Evolutionary conservation across 2,888 invertebrate genomes (phyloP).

Genomic region (Aelia acuminata): DNA sequence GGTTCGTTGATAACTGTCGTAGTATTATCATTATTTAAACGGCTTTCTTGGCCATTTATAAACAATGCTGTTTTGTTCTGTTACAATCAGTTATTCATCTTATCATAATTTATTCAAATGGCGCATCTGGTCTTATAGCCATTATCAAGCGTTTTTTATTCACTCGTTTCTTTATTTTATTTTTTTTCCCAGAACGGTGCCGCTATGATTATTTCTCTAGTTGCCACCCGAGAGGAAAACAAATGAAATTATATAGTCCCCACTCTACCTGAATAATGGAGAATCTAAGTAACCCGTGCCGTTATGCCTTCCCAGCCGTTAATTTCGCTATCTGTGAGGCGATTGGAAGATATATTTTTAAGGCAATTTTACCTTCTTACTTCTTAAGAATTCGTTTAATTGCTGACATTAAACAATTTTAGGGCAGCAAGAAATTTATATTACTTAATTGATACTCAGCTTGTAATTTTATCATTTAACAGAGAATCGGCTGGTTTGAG

Average conservation of each 20-base stretch:
- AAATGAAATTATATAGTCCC: constrained; percentile 12
- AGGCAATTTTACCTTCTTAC: background rate
- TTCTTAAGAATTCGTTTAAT: background rate
- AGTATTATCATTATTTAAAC: background rate
- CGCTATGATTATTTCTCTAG: constrained; percentile 31
- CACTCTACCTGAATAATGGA: background rate
- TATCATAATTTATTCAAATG: constrained; percentile 1
- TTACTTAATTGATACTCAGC: background rate
- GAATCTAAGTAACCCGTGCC: background rate
- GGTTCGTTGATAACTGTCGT: background rate
- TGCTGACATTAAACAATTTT: background rate
- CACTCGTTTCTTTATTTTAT: too few relatives aligned
- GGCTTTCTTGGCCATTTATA: background rate
- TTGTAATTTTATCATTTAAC: too few relatives aligned
- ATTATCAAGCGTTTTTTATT: background rate
- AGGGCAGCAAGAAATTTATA: background rate
- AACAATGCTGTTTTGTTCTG: background rate
- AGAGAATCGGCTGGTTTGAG: too few relatives aligned
- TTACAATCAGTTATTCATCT: background rate
- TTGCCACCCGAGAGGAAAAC: constrained; percentile 23
- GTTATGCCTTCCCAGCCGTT: background rate
- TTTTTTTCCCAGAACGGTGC: background rate
- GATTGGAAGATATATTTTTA: constrained; percentile 1
- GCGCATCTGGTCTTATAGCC: background rate
- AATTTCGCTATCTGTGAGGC: background rate